Percentiles rank a stretch among this genome's conserved stretches.
Evolutionary conservation across 2,113 vertebrate genomes (phyloP).

Genomic region (Microcebus tavaratra): DNA sequence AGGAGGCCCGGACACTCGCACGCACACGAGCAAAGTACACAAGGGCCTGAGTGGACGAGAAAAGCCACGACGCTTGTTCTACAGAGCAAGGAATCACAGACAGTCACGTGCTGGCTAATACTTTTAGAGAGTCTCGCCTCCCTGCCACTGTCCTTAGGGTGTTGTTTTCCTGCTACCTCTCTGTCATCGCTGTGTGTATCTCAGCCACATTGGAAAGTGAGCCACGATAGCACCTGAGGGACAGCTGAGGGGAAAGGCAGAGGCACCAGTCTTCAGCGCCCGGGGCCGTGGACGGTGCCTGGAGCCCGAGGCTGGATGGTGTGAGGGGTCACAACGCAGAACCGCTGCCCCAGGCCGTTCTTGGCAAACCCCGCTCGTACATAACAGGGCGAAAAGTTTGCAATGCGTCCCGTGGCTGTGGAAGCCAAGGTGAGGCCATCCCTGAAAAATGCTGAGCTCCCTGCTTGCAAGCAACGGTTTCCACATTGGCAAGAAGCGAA

Average conservation of each 20-base stretch:
- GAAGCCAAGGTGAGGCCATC: slow-evolving; percentile 80
- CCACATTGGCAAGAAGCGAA: not conserved
- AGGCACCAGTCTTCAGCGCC: rapidly evolving
- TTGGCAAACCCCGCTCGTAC: slow-evolving; percentile 27
- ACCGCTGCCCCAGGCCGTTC: slow-evolving; percentile 36
- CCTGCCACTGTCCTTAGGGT: rapidly evolving
- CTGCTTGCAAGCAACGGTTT: slow-evolving; percentile 52
- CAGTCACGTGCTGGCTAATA: rapidly evolving
- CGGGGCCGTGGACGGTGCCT: rapidly evolving
- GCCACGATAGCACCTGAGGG: rapidly evolving
- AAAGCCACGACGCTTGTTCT: not conserved
- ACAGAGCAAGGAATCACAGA: not conserved
- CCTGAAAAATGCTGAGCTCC: slow-evolving; percentile 75
- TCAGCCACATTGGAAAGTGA: rapidly evolving
- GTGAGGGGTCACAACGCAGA: not conserved
- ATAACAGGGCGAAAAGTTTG: slow-evolving; percentile 68
- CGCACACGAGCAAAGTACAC: rapidly evolving
- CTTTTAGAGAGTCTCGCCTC: rapidly evolving
- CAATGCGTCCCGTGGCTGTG: slow-evolving; percentile 51
- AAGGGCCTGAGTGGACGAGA: rapidly evolving
- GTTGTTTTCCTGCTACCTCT: not conserved
- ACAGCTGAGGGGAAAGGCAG: not conserved
- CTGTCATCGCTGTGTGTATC: too few species aligned
- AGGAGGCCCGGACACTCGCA: rapidly evolving
- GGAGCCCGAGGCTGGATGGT: rapidly evolving